Conservation (phyloP, 2,113 vertebrate species). For the Aptenodytes forsteri region DNA sequence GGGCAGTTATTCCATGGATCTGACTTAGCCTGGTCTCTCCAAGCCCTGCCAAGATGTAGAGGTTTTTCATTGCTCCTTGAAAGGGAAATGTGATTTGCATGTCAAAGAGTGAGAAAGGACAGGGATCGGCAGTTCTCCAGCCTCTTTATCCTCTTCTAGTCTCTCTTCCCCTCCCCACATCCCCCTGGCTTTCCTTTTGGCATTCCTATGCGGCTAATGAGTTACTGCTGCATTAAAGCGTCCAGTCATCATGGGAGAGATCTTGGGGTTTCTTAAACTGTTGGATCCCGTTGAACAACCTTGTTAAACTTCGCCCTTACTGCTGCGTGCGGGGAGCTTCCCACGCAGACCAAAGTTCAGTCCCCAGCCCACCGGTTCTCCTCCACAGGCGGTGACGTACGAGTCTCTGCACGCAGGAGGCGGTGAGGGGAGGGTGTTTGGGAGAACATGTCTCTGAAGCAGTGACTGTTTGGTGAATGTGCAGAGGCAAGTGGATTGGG, state of each 20-base stretch:
- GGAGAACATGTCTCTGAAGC: constrained; percentile 25
- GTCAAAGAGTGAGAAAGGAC: not conserved
- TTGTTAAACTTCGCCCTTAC: not conserved
- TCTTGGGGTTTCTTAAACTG: not conserved
- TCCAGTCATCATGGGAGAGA: not conserved
- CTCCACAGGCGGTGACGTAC: constrained; percentile 39
- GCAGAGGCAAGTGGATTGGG: not conserved
- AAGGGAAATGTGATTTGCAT: constrained; percentile 5
- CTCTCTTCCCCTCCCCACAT: not conserved
- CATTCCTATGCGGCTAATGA: not conserved
- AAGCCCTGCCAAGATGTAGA: not conserved
- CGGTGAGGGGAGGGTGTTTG: constrained; percentile 25
- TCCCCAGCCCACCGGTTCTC: constrained; percentile 48
- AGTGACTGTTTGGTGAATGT: not conserved
- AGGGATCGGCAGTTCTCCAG: not conserved
- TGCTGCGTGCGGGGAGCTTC: constrained; percentile 55
- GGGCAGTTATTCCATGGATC: not conserved
- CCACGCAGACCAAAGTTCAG: constrained; percentile 41
- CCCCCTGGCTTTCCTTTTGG: not conserved
- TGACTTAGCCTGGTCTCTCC: not conserved
- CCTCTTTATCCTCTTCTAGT: not conserved
- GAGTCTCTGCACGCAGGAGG: constrained; percentile 22
- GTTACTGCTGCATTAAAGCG: accelerated
- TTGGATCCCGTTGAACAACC: not conserved
- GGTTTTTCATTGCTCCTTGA: not conserved